phyloP scores from a whole-genome alignment of 2,888 invertebrate species.

The Epicampocera succincta region DNA sequence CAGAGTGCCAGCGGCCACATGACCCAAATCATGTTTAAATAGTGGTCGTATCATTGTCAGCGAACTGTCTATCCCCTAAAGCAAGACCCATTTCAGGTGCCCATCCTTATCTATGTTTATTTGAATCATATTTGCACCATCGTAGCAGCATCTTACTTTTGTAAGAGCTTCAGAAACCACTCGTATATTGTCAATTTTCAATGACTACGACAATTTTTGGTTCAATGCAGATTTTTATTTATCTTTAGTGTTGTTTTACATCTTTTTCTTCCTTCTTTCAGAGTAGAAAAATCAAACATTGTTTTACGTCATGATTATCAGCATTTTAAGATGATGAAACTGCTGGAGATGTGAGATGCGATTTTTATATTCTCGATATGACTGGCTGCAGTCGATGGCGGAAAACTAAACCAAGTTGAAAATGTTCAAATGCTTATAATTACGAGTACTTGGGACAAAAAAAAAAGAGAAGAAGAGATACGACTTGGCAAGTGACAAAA shows the following conservation, averaged over 20 bases:
- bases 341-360: neutral
- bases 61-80: no score
- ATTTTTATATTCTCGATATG: conserved; percentile 22
- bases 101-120: no score
- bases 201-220: conserved; percentile 34
- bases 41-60: no score
- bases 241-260: conserved; percentile 22
- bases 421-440: conserved; percentile 36
- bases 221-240: conserved; percentile 51
- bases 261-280: neutral
- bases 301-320: conserved; percentile 18
- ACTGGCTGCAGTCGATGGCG: neutral
- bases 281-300: neutral
- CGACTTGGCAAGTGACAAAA: conserved; percentile 68
- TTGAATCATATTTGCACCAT: no score
- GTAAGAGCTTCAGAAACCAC: neutral
- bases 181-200: conserved; percentile 41
- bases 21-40: no score
- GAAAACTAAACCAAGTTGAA: conserved; percentile 33
- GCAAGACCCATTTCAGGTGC: no score
- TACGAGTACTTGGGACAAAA: neutral
- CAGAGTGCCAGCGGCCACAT: no score
- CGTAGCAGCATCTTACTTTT: neutral
- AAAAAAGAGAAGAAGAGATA: conserved; percentile 9
- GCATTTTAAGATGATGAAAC: conserved; percentile 41